phyloP scores from a whole-genome alignment of 2,797 vertebrate species.

The Heliangelus exortis region DNA sequence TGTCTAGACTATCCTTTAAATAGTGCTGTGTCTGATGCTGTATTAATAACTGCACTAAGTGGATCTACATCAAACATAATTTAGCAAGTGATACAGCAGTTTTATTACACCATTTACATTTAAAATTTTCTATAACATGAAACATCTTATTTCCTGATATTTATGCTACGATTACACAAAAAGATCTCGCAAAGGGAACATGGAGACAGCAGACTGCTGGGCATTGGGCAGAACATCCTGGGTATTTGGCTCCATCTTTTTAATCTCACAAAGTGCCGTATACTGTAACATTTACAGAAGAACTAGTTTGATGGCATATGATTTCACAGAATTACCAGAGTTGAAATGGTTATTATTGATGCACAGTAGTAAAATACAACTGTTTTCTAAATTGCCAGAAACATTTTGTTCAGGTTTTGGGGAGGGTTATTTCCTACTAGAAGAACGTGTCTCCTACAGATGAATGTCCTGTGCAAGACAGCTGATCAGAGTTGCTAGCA shows the following conservation, averaged over 20 bases:
- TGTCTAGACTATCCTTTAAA: not conserved
- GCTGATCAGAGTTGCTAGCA: constrained; percentile 40
- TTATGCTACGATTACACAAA: not conserved
- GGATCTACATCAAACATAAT: not conserved
- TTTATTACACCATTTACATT: not conserved
- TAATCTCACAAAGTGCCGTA: not conserved
- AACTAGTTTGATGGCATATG: constrained; percentile 32
- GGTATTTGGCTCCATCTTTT: constrained; percentile 10
- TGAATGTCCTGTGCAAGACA: not conserved
- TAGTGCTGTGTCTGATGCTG: not conserved
- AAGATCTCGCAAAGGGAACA: not conserved
- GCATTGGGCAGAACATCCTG: not conserved
- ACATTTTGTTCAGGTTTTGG: constrained; percentile 38
- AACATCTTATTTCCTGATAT: constrained; percentile 4
- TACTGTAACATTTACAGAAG: not conserved
- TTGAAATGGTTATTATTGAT: constrained; percentile 43
- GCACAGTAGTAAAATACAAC: constrained; percentile 37
- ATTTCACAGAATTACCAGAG: not conserved
- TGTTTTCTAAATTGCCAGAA: constrained; percentile 47
- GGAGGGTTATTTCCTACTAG: constrained; percentile 28
- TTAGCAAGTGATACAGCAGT: not conserved
- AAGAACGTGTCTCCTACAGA: not conserved
- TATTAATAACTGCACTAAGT: not conserved
- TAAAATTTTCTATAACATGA: not conserved
- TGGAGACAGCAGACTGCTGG: not conserved